Evolutionary conservation across 2,113 vertebrate species (phyloP), one percentile per base, ranked within the genome.

Genomic region (Buteo buteo): DNA sequence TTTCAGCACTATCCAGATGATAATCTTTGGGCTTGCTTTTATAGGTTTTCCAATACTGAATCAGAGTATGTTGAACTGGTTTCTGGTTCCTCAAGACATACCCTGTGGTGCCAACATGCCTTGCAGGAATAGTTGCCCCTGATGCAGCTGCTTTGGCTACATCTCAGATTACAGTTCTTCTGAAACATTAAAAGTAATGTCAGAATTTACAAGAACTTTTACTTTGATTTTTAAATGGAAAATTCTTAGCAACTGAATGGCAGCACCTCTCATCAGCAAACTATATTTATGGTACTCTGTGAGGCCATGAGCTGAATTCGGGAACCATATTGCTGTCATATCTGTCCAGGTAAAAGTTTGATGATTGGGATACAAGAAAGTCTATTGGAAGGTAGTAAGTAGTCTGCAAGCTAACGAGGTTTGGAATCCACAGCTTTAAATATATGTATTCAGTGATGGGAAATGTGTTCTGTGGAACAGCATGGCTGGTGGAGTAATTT

Each of bases 311-410:
- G 54, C 55, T 52, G 66, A 40, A 57, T 29, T 86, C 5, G 3
- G 52, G 47, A 72, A 12, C 79, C 10, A 1, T 1, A 0, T 31
- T 52, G 44, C 47, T 20, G 6, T 82, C 1, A 0, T 29, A 8
- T 38, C 45, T 44, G 18, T 44, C 49, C 80, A n/a, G 11, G 12
- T 38, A 3, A 28, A 71, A 79, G 3, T 57, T 76, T 54, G n/a
- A 26, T 62, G 67, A 45, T 50, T 40, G 61, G 4, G 19, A 17
- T 64, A 26, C 32, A 57, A 72, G 76, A n/a, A 59, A 61, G 6
- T 38, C 28, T 65, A 0, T 15, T 61, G 28, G 45, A 44, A 80
- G 29, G 36, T 4, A 49, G 38, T 52, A 49, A 17, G 36, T 16
- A 59, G 6, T 55, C 45, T 34, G 24, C 45, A 34, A 6, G 45